A percentile compares a stretch with the other conserved stretches of the same genome.
These are phyloP conservation scores for Calypte anna DNA, from an alignment of 2,113 vertebrate species.

Conservation along the genomic window DNA sequence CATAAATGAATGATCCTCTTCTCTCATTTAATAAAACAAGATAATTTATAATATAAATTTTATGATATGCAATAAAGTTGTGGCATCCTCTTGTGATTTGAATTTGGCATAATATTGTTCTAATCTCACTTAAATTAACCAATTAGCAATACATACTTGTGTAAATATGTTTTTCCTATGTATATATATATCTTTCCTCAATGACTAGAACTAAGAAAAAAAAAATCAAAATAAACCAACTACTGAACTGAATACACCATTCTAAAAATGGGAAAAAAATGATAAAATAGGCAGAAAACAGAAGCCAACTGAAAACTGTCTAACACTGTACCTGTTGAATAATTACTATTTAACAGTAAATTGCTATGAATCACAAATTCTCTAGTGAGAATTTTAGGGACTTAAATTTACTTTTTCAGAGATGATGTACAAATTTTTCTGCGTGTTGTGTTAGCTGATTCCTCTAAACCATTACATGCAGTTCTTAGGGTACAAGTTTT, in stretches of 20 bases:
- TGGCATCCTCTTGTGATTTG: not conserved
- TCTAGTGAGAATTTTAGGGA: not conserved
- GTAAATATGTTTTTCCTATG: not conserved
- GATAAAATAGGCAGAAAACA: not conserved
- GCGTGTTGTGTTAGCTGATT: not conserved
- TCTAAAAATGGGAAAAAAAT: not conserved
- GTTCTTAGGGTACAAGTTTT: not conserved
- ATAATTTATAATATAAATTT: not conserved
- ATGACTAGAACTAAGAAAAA: not conserved
- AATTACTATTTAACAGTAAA: not conserved
- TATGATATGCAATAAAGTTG: not conserved
- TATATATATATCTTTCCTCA: not conserved
- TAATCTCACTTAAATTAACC: not conserved
- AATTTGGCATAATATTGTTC: not conserved
- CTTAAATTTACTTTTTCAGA: not conserved
- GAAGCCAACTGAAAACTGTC: not conserved
- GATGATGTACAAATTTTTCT: not conserved
- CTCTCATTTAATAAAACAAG: not conserved
- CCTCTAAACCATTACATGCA: not conserved
- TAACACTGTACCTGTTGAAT: not conserved
- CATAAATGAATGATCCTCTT: not conserved
- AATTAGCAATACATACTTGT: not conserved
- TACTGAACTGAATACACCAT: not conserved
- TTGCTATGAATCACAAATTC: not conserved
- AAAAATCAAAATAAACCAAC: not conserved